phyloP scores from a whole-genome alignment of 2,113 vertebrate species.

The cattle (Bos taurus) region ARS-UCD2.0 NC_037356.1:44725501-44726000 shows the following conservation, averaged over 20 bases:
- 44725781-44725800: not conserved
- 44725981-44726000: constrained; percentile 89
- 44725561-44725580: constrained; percentile 96
- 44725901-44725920: constrained; percentile 90
- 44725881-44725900: not conserved
- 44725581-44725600: constrained; percentile 97
- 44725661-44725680: constrained; percentile 83
- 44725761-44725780: not conserved
- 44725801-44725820: accelerated
- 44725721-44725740: accelerated
- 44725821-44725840: not conserved
- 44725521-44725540: constrained; percentile 94
- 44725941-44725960: constrained; percentile 93
- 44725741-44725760: not conserved
- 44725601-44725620: constrained; percentile 94
- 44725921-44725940: constrained; percentile 94
- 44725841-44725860: not conserved
- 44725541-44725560: constrained; percentile 94
- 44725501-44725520: not conserved
- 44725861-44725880: not conserved
- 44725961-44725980: constrained; percentile 86
- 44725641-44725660: constrained; percentile 96
- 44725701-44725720: not conserved
- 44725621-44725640: constrained; percentile 94
- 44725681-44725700: not conserved